These are phyloP conservation scores for Drosophila truncata DNA, from an alignment of 1,140 invertebrate species.

Conservation along the genomic window DNA sequence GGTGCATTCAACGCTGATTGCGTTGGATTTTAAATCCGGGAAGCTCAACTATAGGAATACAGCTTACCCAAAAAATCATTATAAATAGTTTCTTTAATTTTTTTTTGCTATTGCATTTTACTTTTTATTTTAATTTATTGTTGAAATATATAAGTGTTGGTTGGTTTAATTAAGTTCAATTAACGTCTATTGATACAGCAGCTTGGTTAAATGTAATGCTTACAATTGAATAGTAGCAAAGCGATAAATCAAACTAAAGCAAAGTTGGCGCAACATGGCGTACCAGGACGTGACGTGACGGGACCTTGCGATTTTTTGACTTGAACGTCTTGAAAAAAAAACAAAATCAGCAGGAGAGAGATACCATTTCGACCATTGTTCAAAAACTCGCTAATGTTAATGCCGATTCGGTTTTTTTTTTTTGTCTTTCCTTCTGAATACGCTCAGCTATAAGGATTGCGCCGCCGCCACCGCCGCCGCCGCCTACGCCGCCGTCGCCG, in stretches of 20 bases:
- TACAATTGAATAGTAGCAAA: conserved; percentile 32
- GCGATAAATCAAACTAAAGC: conserved; percentile 34
- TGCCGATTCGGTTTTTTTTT: neutral
- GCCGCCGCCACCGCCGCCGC: neutral
- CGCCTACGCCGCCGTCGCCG: neutral
- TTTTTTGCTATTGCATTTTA: conserved; percentile 21
- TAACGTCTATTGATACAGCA: conserved; percentile 42
- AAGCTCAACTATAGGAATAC: too few species aligned
- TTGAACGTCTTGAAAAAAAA: neutral
- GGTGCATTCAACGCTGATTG: too few species aligned
- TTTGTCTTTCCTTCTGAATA: neutral
- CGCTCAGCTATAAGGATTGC: conserved; percentile 11
- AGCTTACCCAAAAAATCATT: neutral
- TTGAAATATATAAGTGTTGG: conserved; percentile 22
- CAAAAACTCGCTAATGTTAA: conserved; percentile 2
- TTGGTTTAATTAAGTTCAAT: conserved; percentile 42
- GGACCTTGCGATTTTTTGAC: neutral
- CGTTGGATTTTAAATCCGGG: too few species aligned
- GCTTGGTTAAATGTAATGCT: conserved; percentile 37
- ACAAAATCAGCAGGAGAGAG: conserved; percentile 8
- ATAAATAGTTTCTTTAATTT: neutral
- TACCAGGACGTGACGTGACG: neutral
- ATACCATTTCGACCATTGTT: neutral
- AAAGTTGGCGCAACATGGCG: conserved; percentile 1
- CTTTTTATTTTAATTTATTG: conserved; percentile 33